These are phyloP conservation scores for Drosophila santomea DNA, from an alignment of 1,140 invertebrate species.

Conservation along the genomic window DNA sequence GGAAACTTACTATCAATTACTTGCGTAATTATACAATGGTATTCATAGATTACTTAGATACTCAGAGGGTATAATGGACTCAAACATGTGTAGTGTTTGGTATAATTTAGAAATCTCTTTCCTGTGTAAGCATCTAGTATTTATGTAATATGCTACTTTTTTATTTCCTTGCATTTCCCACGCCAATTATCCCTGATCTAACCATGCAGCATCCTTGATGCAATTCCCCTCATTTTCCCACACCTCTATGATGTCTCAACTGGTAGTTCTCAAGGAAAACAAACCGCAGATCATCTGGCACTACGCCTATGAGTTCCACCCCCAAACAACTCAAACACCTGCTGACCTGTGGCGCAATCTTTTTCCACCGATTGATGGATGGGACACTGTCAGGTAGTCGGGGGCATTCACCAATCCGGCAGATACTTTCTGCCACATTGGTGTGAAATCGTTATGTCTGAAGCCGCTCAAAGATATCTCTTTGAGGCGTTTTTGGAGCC, in stretches of 20 bases:
- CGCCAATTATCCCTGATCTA: constrained; percentile 16
- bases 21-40: not conserved
- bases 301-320: constrained; percentile 39
- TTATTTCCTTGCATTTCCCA: constrained; percentile 6
- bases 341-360: constrained; percentile 49
- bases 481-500: constrained; percentile 35
- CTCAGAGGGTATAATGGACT: too few species aligned
- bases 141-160: not conserved
- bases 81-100: too few species aligned
- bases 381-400: constrained; percentile 40
- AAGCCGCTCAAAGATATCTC: constrained; percentile 53
- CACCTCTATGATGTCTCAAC: constrained; percentile 30
- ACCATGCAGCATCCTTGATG: constrained; percentile 17
- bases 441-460: constrained; percentile 72
- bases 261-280: constrained; percentile 25
- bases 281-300: constrained; percentile 24
- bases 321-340: constrained; percentile 57
- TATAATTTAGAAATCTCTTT: not conserved
- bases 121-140: not conserved
- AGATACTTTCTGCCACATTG: constrained; percentile 55
- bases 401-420: constrained; percentile 21
- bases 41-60: too few species aligned
- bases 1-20: not conserved
- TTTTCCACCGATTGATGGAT: constrained; percentile 53
- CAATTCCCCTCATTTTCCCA: constrained; percentile 20